Conservation (phyloP, 2,113 vertebrate species). For the Nycticryphes semicollaris region DNA sequence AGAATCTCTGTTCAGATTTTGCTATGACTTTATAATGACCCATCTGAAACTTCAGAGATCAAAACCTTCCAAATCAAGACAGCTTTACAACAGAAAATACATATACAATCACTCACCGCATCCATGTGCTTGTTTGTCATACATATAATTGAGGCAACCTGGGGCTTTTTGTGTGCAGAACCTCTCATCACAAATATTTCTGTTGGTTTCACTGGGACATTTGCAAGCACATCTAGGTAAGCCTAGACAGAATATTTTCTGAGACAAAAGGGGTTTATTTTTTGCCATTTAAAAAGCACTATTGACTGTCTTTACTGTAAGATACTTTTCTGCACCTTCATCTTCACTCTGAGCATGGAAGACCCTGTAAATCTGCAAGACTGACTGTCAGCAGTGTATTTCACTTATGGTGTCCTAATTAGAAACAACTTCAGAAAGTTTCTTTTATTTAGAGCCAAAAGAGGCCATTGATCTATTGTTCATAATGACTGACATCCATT, state of each 20-base stretch:
- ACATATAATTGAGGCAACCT: neutral
- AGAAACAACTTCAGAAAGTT: neutral
- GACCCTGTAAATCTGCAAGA: constrained; percentile 1
- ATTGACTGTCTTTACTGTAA: neutral
- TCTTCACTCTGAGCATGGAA: neutral
- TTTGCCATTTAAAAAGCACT: neutral
- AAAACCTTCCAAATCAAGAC: neutral
- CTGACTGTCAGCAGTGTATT: neutral
- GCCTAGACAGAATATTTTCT: neutral
- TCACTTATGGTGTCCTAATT: constrained; percentile 17
- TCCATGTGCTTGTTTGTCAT: neutral
- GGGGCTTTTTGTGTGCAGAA: neutral
- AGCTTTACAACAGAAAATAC: neutral
- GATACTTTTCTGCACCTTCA: neutral
- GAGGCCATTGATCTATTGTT: neutral
- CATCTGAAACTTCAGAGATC: neutral
- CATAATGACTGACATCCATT: neutral
- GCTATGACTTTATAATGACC: neutral
- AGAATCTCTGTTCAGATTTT: neutral
- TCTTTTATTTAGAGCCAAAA: constrained; percentile 55
- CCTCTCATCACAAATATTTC: neutral
- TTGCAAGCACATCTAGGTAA: neutral
- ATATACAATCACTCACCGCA: neutral
- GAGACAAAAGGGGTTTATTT: neutral
- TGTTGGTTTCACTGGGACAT: neutral